phyloP scores from a whole-genome alignment of 2,888 invertebrate species.

The Folsomia candida region DNA sequence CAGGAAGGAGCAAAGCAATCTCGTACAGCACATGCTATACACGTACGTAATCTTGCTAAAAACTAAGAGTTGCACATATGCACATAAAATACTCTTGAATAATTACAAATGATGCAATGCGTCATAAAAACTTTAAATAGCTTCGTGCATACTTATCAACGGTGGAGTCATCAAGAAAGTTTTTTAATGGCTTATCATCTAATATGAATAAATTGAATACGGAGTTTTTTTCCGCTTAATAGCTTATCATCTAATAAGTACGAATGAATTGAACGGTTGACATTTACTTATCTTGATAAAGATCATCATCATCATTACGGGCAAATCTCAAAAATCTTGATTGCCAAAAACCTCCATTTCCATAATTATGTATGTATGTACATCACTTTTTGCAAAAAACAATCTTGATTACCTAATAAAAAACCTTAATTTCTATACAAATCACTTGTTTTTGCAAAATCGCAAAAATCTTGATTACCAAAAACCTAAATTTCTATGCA shows the following conservation, averaged over 20 bases:
- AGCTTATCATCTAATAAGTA: too few species aligned
- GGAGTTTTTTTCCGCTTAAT: too few species aligned
- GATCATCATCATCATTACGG: neutral
- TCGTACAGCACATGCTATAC: neutral
- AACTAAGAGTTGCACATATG: neutral
- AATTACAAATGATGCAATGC: slow-evolving; percentile 30
- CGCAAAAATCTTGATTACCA: neutral
- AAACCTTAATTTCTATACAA: neutral
- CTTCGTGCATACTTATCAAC: neutral
- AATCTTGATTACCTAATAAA: too few species aligned
- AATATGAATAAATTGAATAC: too few species aligned
- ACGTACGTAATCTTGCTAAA: too few species aligned
- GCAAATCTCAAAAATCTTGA: neutral
- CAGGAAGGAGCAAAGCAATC: neutral
- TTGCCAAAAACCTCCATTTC: neutral
- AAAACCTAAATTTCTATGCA: neutral
- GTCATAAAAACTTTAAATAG: slow-evolving; percentile 23
- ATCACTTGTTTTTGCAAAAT: neutral
- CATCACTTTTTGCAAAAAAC: slow-evolving; percentile 1
- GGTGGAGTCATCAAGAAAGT: too few species aligned
- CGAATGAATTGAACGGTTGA: too few species aligned
- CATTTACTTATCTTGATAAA: neutral
- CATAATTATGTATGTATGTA: too few species aligned
- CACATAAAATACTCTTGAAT: slow-evolving; percentile 18
- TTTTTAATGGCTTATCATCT: too few species aligned